phyloP scores from a whole-genome alignment of 1,140 invertebrate genomes.

The Drosophila jambulina region DNA sequence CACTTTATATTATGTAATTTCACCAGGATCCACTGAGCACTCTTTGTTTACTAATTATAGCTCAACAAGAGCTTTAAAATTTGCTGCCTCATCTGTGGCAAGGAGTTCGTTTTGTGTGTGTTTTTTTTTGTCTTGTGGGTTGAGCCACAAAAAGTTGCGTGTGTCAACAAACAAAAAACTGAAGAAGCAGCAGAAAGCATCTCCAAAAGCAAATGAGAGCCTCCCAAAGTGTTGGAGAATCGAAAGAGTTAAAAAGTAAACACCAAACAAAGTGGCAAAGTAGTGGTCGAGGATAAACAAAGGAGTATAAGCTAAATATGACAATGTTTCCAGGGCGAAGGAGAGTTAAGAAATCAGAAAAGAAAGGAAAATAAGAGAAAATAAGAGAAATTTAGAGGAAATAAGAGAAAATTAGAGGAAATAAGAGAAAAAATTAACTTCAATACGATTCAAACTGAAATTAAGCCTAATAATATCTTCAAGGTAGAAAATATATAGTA shows the following conservation, averaged over 20 bases:
- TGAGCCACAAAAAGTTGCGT: slow-evolving; percentile 37
- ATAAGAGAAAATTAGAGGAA: not conserved
- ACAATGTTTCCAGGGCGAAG: slow-evolving; percentile 5
- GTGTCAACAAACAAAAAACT: slow-evolving; percentile 41
- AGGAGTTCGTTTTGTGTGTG: not conserved
- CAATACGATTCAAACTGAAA: slow-evolving; percentile 36
- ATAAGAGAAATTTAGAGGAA: not conserved
- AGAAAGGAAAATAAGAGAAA: not conserved
- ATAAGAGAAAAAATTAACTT: not conserved
- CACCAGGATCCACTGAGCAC: not conserved
- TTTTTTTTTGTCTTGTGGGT: too few relatives aligned
- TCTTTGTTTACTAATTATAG: slow-evolving; percentile 28
- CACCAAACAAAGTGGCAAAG: slow-evolving; percentile 33
- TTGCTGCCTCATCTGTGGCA: slow-evolving; percentile 40
- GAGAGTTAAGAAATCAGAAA: not conserved
- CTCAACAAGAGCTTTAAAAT: not conserved
- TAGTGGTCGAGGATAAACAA: slow-evolving; percentile 16
- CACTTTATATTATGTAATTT: not conserved
- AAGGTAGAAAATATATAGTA: not conserved
- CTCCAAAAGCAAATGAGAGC: not conserved
- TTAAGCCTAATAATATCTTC: slow-evolving; percentile 16
- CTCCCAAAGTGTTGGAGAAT: slow-evolving; percentile 11
- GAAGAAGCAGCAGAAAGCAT: not conserved
- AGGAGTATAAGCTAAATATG: slow-evolving; percentile 6
- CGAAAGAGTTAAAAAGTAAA: slow-evolving; percentile 38